These are phyloP conservation scores for Rhinolophus sinicus DNA, from an alignment of 2,113 vertebrate species.

Conservation along the genomic window DNA sequence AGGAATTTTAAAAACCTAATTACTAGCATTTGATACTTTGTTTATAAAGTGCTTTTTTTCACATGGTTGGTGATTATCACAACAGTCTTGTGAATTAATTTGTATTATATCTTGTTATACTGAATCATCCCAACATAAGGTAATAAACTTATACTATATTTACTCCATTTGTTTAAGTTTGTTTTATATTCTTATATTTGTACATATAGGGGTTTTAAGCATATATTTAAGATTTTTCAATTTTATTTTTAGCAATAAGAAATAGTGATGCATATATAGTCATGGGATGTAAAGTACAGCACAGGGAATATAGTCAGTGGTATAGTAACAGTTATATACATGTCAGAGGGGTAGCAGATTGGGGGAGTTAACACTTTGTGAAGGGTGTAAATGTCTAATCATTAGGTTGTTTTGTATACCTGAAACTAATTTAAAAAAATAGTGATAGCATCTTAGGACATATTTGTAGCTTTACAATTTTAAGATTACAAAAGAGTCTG, in stretches of 20 bases:
- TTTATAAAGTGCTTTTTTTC: background rate
- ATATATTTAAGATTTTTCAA: background rate
- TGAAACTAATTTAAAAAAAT: background rate
- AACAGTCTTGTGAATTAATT: background rate
- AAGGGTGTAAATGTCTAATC: too few species aligned
- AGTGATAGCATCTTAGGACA: background rate
- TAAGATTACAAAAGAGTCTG: background rate
- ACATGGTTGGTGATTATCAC: background rate
- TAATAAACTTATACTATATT: background rate
- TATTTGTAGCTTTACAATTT: background rate
- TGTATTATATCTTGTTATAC: background rate
- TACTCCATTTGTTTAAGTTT: background rate
- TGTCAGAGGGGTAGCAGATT: too few species aligned
- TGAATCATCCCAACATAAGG: background rate
- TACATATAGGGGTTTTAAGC: background rate
- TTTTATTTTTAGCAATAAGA: background rate
- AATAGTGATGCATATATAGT: background rate
- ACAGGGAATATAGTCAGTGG: too few species aligned
- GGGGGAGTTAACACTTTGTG: too few species aligned
- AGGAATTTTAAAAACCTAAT: background rate
- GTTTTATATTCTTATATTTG: background rate
- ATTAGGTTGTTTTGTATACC: too few species aligned
- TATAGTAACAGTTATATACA: too few species aligned
- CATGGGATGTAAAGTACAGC: too few species aligned
- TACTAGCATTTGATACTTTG: background rate